Evolutionary conservation across 2,797 vertebrate species (phyloP), one percentile per base, ranked within the genome.

Genomic region (Hydrophis major): DNA sequence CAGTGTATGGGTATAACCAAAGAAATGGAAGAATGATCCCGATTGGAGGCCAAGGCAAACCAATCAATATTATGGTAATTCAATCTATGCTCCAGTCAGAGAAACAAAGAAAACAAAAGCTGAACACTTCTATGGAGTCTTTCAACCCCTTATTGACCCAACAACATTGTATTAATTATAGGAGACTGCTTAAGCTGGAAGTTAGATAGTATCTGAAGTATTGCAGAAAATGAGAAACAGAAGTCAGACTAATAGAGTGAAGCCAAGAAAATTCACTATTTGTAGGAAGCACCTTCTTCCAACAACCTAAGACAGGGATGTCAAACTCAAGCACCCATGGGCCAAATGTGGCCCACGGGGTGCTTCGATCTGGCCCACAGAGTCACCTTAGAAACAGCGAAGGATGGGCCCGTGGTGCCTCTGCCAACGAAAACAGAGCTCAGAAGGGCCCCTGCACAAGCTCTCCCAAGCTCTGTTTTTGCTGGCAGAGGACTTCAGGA

Each of bases 31-130:
- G 74, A 83, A 47, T 47, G 74, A 83, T 83, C 20, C 37, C 37
- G 20, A 83, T 83, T 22, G 47, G 20, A 83, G 8, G 10, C 74
- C 74, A 83, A 83, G 74, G 55, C 55, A 83, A 83, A 47, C 74
- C 74, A 83, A 83, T 83, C 37, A 47, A 83, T 83, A 83, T 83
- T 83, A 83, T 83, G 37, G 20, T 83, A 83, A 78, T 78, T 78
- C 74, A 78, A 78, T 83, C 74, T 83, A 83, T 83, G 74, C 74
- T 47, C 37, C 74, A 83, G 74, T 83, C 74, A 47, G 20, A 47
- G 37, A 47, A 25, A 47, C 20, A 47, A 83, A 83, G 74, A 47
- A 83, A 83, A 42, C 74, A 83, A 83, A 83, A 83, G 37, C 74
- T 83, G 20, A 83, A 83, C 37, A 25, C 37, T 83, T 47, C 74